Evolutionary conservation across 2,113 vertebrate genomes (phyloP), one percentile per base, ranked within the genome.

Genomic region (Proterorhinus semilunaris): DNA sequence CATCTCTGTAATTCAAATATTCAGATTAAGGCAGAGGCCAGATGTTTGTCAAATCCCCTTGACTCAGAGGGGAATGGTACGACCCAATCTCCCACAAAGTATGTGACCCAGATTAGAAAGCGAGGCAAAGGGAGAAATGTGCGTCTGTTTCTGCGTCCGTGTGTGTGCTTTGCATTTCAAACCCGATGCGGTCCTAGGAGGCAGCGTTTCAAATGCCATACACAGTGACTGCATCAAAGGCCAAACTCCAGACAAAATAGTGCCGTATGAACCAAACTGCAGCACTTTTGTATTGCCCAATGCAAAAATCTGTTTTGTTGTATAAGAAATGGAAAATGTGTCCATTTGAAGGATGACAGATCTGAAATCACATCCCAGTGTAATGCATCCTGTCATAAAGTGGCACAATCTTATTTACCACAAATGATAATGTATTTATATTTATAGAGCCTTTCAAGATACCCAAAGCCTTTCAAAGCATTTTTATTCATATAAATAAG

Each of bases 101-200:
- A 85, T 91, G 85, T 92, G 91, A 92, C 91, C 91, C 92, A 93
- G 89, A 93, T 92, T 90, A 91, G 82, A 86, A 81, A 81, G 80
- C 80, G 73, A 65, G 80, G 65, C 63, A 13, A 71, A 70, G 65
- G 54, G 55, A 62, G 66, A 69, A 72, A 72, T 66, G 81, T 58
- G 27, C 27, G 79, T 16, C 69, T 79, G 66, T 51, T 77, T 16
- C 69, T 79, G 66, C 46, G 52, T 69, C 59, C 68, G 74, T 36
- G 27, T 36, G 47, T 87, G 77, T 69, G 78, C 74, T 76, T 76
- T 82, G 71, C 76, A 79, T 86, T 86, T 81, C 71, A 75, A 78
- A 66, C 77, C 77, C 71, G 45, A 65, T 12, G 17, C 11, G 6
- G 69, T 71, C 61, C 55, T 68, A 75, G 52, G 74, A 65, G 43